A percentile compares a stretch with the other conserved stretches of the same genome.
phyloP scores from a whole-genome alignment of 1,140 invertebrate species.

The Varroa destructor region DNA sequence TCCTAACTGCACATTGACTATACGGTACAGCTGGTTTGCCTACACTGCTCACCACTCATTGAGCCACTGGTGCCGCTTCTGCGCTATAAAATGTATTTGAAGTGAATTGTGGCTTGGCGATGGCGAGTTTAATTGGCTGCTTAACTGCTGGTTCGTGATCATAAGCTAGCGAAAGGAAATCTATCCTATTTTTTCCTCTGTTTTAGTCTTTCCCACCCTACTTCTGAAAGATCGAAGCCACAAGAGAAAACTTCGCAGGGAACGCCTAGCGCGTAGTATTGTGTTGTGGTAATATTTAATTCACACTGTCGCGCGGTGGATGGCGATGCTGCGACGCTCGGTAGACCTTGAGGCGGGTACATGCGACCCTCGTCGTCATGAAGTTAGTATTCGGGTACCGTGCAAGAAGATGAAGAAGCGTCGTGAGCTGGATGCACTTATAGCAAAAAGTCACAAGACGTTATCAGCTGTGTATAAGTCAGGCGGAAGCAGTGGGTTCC shows the following conservation, averaged over 20 bases:
- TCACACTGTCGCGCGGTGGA: neutral
- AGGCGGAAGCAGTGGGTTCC: neutral
- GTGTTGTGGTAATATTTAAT: too few species aligned
- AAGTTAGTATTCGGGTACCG: slow-evolving; percentile 32
- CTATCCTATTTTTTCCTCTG: neutral
- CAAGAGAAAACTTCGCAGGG: neutral
- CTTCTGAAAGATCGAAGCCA: neutral
- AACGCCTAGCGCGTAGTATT: too few species aligned
- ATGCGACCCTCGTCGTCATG: neutral
- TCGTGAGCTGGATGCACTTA: slow-evolving; percentile 42
- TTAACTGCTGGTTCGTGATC: too few species aligned
- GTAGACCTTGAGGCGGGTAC: neutral
- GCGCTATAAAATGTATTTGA: too few species aligned
- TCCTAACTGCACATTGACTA: too few species aligned
- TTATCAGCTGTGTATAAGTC: slow-evolving; percentile 14
- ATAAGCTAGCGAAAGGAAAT: neutral
- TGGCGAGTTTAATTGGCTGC: too few species aligned
- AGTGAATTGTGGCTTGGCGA: too few species aligned
- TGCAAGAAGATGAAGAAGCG: slow-evolving; percentile 44
- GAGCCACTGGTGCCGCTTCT: too few species aligned
- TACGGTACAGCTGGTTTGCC: too few species aligned
- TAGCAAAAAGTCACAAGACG: slow-evolving; percentile 35
- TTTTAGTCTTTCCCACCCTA: neutral
- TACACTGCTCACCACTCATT: too few species aligned
- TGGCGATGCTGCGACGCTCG: slow-evolving; percentile 26